Base-by-base conservation (phyloP, 2,113 vertebrate genomes). In the Fulica atra region DNA sequence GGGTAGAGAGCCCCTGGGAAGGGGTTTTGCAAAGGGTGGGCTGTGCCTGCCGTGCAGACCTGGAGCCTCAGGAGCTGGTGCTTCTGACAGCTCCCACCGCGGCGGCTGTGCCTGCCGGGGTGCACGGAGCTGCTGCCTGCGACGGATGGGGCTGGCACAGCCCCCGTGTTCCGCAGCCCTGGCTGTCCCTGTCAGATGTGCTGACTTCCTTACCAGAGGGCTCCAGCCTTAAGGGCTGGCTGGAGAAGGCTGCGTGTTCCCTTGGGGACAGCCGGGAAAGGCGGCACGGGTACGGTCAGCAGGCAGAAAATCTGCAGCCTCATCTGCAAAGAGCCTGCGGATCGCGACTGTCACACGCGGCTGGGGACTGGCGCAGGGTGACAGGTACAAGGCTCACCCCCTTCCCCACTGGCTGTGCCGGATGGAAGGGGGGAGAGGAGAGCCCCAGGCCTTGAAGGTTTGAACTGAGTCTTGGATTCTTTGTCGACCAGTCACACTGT, bases 341-440 rank as follows among this genome's bases (percentile, higher is more conserved):
- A 5, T 11, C 84, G 65, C 4, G 10, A 9, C 48, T 36, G 77
- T 25, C 63, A 12, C 53, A 29, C 54, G 56, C 48, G 29, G n/a
- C n/a, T 20, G 28, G 74, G 82, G 72, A 5, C 40, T 42, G 86
- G 59, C 38, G 3, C 60, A 9, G 82, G 42, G 84, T 6, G 29
- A 60, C 29, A 0, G 5, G 36, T 13, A 24, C 57, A 1, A 10
- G 46, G 53, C 66, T 84, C 35, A 1, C 17, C 28, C 48, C 33
- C 76, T 46, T 86, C 85, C 73, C 90, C 10, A 36, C 93, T 88
- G 96, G 95, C 96, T 96, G 97, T 79, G 94, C 96, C 81, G 0
- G 96, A 3, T 24, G 89, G 94, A 59, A 51, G 16, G 1, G 59
- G 60, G 73, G 48, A 56, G 50, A 61, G 72, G 25, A 68, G 76